Evolutionary conservation across 2,113 vertebrate genomes (phyloP).

Genomic region (Chaenocephalus aceratus): DNA sequence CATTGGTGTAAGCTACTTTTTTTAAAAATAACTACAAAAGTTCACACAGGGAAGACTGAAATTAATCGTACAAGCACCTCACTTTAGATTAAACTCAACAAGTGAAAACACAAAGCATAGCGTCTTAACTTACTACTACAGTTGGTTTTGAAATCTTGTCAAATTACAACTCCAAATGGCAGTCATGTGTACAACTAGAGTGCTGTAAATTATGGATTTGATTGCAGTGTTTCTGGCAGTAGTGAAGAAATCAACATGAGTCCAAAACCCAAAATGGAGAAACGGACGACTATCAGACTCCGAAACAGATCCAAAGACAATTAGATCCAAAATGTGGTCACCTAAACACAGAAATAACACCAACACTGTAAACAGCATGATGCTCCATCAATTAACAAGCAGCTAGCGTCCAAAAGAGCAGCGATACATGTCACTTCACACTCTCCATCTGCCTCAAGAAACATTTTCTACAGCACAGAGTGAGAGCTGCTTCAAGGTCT

Average conservation of each 20-base stretch:
- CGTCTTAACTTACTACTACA: neutral
- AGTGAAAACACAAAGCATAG: neutral
- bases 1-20: neutral
- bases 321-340: neutral
- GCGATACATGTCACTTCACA: constrained; percentile 10
- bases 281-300: neutral
- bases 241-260: neutral
- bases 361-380: neutral
- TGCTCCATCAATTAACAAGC: constrained; percentile 20
- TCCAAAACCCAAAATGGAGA: neutral
- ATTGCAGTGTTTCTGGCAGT: neutral
- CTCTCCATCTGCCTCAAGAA: constrained; percentile 30
- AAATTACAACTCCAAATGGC: neutral
- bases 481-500: neutral
- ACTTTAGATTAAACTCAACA: neutral
- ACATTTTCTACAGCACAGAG: neutral
- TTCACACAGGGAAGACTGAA: neutral
- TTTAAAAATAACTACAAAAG: neutral
- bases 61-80: neutral
- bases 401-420: constrained; percentile 39
- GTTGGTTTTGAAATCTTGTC: neutral
- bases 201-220: neutral
- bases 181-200: neutral
- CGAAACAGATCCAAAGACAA: neutral
- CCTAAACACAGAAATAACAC: neutral